Percentiles rank a stretch among this genome's conserved stretches.
Conservation (phyloP, 2,888 invertebrate species). For the Drosophila infuscata region DNA sequence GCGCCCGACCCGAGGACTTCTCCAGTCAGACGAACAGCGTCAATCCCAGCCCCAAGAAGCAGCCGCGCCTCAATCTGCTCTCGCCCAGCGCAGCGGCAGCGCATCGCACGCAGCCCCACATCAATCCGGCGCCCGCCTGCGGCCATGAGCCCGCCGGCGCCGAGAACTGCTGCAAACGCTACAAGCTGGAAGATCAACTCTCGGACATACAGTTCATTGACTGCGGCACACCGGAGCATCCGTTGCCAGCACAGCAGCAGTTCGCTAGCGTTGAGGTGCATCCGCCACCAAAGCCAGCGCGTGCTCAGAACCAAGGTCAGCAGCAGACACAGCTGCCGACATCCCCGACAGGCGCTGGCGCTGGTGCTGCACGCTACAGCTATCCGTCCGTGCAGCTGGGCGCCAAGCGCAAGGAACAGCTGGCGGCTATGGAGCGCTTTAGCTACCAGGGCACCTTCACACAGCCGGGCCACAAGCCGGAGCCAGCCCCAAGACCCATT, state of each 20-base stretch:
- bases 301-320: conserved; percentile 63
- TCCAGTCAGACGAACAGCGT: conserved; percentile 86
- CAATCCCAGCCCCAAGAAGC: conserved; percentile 88
- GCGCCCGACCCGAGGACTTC: conserved; percentile 87
- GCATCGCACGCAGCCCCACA: conserved; percentile 46
- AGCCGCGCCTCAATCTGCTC: conserved; percentile 86
- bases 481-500: conserved; percentile 27
- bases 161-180: conserved; percentile 87
- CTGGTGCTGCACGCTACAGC: conserved; percentile 74
- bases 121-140: conserved; percentile 56
- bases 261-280: conserved; percentile 85
- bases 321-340: conserved; percentile 41
- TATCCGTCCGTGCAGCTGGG: conserved; percentile 84
- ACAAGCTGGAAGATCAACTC: conserved; percentile 91
- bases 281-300: conserved; percentile 82
- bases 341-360: conserved; percentile 39
- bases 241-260: conserved; percentile 79
- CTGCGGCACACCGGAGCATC: conserved; percentile 90
- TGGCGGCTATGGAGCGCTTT: conserved; percentile 83
- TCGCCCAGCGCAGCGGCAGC: conserved; percentile 77
- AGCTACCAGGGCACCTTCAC: conserved; percentile 84
- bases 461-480: conserved; percentile 39
- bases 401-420: conserved; percentile 83
- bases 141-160: conserved; percentile 82
- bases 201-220: conserved; percentile 93